Percentiles rank a stretch among this genome's conserved stretches.
Conservation (phyloP, 2,113 vertebrate species). For the Scomber japonicus region DNA sequence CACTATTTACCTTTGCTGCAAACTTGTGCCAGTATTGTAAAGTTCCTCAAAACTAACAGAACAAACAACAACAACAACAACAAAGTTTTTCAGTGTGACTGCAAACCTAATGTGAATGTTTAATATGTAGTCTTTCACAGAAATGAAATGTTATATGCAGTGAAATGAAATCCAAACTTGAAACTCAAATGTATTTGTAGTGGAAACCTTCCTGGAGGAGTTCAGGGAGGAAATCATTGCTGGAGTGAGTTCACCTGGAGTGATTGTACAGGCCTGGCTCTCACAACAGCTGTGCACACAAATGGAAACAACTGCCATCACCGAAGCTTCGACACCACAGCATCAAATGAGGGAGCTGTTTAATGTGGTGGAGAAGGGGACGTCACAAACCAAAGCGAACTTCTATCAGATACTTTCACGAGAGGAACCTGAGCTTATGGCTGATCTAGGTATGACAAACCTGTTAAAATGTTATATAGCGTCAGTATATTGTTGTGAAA, state of each 20-base stretch:
- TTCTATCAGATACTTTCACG: slow-evolving; percentile 65
- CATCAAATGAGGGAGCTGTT: slow-evolving; percentile 66
- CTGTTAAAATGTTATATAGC: too few relatives aligned
- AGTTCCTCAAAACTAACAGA: background rate
- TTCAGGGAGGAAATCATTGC: slow-evolving; percentile 66
- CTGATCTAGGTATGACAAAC: slow-evolving; percentile 57
- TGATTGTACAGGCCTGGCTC: slow-evolving; percentile 54
- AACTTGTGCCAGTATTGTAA: background rate
- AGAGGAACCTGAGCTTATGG: slow-evolving; percentile 56
- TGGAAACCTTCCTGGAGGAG: slow-evolving; percentile 60
- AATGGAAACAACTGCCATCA: background rate
- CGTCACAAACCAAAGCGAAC: slow-evolving; percentile 42
- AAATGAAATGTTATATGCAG: too few relatives aligned
- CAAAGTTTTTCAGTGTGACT: background rate
- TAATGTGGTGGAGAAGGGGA: slow-evolving; percentile 52
- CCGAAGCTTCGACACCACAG: slow-evolving; percentile 36
- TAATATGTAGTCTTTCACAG: too few relatives aligned
- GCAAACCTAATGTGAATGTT: background rate
- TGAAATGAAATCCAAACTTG: too few relatives aligned
- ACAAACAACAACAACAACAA: too few relatives aligned
- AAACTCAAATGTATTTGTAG: slow-evolving; percentile 38
- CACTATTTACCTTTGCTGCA: background rate
- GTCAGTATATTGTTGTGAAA: too few relatives aligned
- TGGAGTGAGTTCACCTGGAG: slow-evolving; percentile 27
- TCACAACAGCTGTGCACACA: slow-evolving; percentile 45